These are phyloP conservation scores for Pseudachorutes palmiensis DNA, from an alignment of 1,140 invertebrate species.

Conservation along the genomic window DNA sequence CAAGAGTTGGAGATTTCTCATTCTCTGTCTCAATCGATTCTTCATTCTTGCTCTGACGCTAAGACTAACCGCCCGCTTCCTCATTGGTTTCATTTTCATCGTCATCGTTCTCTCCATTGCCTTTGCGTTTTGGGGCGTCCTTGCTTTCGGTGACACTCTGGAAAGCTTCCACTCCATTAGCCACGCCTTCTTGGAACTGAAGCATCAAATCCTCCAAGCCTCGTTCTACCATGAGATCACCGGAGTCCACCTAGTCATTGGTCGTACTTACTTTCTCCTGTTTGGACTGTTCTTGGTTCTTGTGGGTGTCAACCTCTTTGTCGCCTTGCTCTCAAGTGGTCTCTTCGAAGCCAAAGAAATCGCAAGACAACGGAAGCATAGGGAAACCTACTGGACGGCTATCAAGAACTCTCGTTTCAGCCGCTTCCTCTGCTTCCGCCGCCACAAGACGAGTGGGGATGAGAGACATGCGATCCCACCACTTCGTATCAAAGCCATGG, in stretches of 20 bases:
- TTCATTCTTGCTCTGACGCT: slow-evolving; percentile 12
- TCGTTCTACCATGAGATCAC: slow-evolving; percentile 1
- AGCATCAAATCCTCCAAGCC: not conserved
- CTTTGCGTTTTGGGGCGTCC: slow-evolving; percentile 7
- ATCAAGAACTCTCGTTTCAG: not conserved
- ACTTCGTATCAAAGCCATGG: slow-evolving; percentile 5
- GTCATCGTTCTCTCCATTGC: slow-evolving; percentile 4
- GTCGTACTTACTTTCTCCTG: not conserved
- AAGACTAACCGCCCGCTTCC: not conserved
- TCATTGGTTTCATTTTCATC: slow-evolving; percentile 11
- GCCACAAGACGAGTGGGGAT: not conserved
- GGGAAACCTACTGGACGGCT: slow-evolving; percentile 10
- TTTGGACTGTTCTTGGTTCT: slow-evolving; percentile 4
- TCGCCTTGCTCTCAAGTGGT: slow-evolving; percentile 9
- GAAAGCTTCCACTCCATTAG: slow-evolving; percentile 2
- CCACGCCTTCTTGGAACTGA: slow-evolving; percentile 12
- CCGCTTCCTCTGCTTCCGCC: not conserved
- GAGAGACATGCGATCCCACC: not conserved
- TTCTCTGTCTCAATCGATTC: slow-evolving; percentile 12
- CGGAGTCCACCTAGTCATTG: not conserved
- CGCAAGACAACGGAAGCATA: slow-evolving; percentile 8
- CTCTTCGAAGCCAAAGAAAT: slow-evolving; percentile 19
- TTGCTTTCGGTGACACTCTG: slow-evolving; percentile 2
- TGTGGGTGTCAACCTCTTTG: slow-evolving; percentile 15
- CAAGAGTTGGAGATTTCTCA: slow-evolving; percentile 15